Percentiles rank a stretch among this genome's conserved stretches.
These are phyloP conservation scores for Mesaphorura yosii DNA, from an alignment of 1,140 invertebrate genomes.

Conservation along the genomic window DNA sequence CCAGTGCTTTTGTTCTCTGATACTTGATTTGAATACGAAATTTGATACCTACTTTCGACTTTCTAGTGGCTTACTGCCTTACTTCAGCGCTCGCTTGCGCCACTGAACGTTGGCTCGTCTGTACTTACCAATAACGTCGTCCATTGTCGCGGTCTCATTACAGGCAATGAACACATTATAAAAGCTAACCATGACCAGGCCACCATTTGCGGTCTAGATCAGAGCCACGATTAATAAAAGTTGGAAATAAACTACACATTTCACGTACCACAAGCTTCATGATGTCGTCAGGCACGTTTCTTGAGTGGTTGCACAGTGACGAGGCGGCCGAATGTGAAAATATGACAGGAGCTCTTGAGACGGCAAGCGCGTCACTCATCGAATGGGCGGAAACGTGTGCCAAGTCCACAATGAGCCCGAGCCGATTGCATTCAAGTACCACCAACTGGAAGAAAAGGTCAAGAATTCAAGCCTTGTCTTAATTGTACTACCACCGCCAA, in stretches of 20 bases:
- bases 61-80: too few relatives aligned
- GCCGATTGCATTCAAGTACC: conserved; percentile 32
- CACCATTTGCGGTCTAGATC: conserved; percentile 30
- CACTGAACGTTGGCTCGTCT: too few relatives aligned
- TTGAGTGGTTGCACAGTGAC: conserved; percentile 38
- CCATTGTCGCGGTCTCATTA: conserved; percentile 35
- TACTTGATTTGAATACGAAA: too few relatives aligned
- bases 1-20: too few relatives aligned
- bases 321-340: conserved; percentile 44
- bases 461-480: too few relatives aligned
- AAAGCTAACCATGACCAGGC: conserved; percentile 34
- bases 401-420: conserved; percentile 44
- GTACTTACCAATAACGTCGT: conserved; percentile 44
- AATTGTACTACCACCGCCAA: conserved; percentile 12
- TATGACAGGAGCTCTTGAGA: conserved; percentile 41
- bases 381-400: conserved; percentile 40
- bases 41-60: too few relatives aligned
- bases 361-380: conserved; percentile 38
- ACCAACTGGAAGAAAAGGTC: conserved; percentile 27
- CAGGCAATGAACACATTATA: conserved; percentile 32
- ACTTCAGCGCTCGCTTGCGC: too few relatives aligned
- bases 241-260: too few relatives aligned
- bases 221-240: not conserved
- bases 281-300: conserved; percentile 41
- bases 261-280: conserved; percentile 39